Evolutionary conservation across 2,888 invertebrate genomes (phyloP), one percentile per base, ranked within the genome.

Genomic region (Diplazon laetatorius): DNA sequence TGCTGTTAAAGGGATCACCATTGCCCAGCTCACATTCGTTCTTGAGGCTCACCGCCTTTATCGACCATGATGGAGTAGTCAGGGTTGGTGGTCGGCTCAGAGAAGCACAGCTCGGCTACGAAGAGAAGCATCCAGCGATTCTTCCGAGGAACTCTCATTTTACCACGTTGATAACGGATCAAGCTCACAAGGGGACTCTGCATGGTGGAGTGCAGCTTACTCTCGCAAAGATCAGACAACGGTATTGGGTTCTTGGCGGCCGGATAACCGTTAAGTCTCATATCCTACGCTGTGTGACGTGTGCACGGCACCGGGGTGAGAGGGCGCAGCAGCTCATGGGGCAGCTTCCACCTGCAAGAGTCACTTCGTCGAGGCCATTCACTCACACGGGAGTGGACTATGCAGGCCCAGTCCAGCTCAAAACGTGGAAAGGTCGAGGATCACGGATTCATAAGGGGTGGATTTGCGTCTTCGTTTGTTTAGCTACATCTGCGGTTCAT

Each of bases 241-340:
- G 5, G 2, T 69, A 65, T 14, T 59, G 57, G 69, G 14, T 59
- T 8, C 9, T 59, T 0, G 69, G 59, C 0, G 69, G 59, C 2
- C 30, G 69, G 1, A 35, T 30, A 10, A 50, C 39, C 9, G n/a
- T 52, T 1, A 35, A 52, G 1, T 20, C 65, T 0, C 52, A 50
- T 1, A 37, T 66, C 8, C 35, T 46, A 1, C 48, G 63, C 35
- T 63, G 63, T 25, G 12, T 35, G 3, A 30, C 9, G 1, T 63
- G 46, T 30, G 37, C 39, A 22, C 44, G 22, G 6, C 25, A 12
- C 8, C 60, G 60, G 0, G 42, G 18, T 14, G 42, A 9, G 25
- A 44, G 44, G n/a, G 66, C 76, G 2, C 70, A 76, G 1, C 80
- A 73, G 46, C 65, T 76, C 3, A 80, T 80, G 76, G 60, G 60